phyloP scores from a whole-genome alignment of 1,140 invertebrate genomes.

The Caerostris extrusa region DNA sequence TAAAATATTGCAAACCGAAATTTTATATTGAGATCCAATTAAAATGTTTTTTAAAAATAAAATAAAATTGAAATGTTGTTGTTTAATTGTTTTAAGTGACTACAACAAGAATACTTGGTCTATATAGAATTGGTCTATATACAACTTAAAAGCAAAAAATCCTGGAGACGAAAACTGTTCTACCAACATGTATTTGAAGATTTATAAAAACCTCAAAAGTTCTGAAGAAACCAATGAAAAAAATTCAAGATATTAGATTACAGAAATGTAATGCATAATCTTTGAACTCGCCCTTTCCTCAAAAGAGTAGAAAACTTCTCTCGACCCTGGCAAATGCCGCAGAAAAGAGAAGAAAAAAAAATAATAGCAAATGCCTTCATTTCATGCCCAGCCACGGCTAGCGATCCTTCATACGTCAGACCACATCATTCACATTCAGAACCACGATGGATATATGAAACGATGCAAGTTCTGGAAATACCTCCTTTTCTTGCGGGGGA shows the following conservation, averaged over 20 bases:
- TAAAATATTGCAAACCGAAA: too few relatives aligned
- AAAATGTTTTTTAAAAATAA: too few relatives aligned
- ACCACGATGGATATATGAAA: constrained; percentile 55
- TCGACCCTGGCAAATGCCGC: background rate
- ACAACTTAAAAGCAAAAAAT: too few relatives aligned
- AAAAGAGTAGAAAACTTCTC: background rate
- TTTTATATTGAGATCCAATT: too few relatives aligned
- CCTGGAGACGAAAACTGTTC: too few relatives aligned
- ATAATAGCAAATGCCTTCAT: background rate
- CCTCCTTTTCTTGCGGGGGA: background rate
- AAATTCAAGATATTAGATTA: background rate
- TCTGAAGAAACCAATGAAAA: background rate
- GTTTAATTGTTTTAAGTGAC: too few relatives aligned
- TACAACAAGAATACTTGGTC: too few relatives aligned
- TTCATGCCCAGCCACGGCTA: background rate
- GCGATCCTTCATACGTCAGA: constrained; percentile 24
- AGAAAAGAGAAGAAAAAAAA: background rate
- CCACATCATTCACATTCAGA: constrained; percentile 61
- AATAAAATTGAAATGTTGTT: too few relatives aligned
- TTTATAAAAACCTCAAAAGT: background rate
- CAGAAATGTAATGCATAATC: background rate
- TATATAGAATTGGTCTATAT: too few relatives aligned
- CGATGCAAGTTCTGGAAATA: constrained; percentile 21
- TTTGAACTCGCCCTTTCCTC: background rate
- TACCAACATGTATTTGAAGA: background rate